Evolutionary conservation across 1,140 invertebrate species (phyloP), one percentile per base, ranked within the genome.

Genomic region (Drosophila orena): DNA sequence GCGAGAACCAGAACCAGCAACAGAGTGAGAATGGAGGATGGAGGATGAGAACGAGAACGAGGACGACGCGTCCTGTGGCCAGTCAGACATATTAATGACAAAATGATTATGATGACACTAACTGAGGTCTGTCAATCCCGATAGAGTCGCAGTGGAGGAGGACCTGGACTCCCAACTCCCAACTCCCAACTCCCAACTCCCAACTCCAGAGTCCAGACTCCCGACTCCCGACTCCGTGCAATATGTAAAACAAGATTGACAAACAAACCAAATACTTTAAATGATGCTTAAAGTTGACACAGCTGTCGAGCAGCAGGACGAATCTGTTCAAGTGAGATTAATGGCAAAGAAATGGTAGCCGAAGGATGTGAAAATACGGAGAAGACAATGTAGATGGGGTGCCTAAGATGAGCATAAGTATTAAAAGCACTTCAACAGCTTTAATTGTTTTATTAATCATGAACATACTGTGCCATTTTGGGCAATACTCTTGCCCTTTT

Each of bases 41-140:
- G 37, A n/a, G 12, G 5, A n/a, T 44, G 54, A 66, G 43, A 27
- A 15, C 49, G 50, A 44, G 30, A 42, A 49, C 60, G 56, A 56
- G 34, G 50, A 70, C 70, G 65, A 77, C 64, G 40, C 66, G 68
- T 61, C 68, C 43, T 89, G 84, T 89, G 84, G 73, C 69, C 76
- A 80, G 76, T 79, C 79, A 91, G 78, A 91, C 83, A 91, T 89
- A 91, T 91, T 91, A 85, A 91, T 91, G 89, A 86, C 89, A 83
- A 91, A 91, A 91, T 91, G 89, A 91, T 91, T 90, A 91, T 90
- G 84, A 86, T 83, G 84, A 91, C 84, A 91, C 79, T 77, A 79
- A 80, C 81, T 75, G 77, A 75, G 73, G 61, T 65, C 76, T 64
- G 52, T 78, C 66, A 78, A 71, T 78, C 66, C 56, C 34, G 64